Evolutionary conservation across 1,140 invertebrate species (phyloP).

Genomic region (Aleiodes sp.): DNA sequence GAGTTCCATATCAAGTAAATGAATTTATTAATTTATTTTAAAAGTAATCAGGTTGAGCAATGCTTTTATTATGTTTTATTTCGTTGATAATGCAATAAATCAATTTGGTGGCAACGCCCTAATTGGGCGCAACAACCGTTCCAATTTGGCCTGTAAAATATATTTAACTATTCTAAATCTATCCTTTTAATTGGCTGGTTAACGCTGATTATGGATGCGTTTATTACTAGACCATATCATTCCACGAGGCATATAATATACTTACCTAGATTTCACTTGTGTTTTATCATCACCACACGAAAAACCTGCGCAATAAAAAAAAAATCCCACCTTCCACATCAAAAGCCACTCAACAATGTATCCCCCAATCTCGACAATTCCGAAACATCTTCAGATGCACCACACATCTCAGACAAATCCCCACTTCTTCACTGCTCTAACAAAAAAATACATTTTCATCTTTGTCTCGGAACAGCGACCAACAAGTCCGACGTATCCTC

Average conservation of each 20-base stretch:
- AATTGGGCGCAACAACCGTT: constrained; percentile 21
- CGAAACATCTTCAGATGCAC: too few species aligned
- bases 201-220: constrained; percentile 56
- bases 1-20: too few species aligned
- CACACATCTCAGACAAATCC: background rate
- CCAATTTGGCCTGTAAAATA: constrained; percentile 41
- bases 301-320: background rate
- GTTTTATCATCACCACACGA: constrained; percentile 33
- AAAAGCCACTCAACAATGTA: background rate
- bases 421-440: background rate
- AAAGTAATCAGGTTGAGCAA: background rate
- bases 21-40: too few species aligned
- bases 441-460: constrained; percentile 24
- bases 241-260: constrained; percentile 65
- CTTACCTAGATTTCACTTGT: constrained; percentile 67
- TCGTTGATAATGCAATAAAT: background rate
- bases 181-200: constrained; percentile 55
- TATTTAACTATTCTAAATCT: background rate
- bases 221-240: constrained; percentile 64
- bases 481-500: constrained; percentile 61
- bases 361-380: too few species aligned
- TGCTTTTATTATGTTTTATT: too few species aligned
- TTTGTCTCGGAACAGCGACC: constrained; percentile 61
- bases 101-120: background rate
- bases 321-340: too few species aligned